Evolutionary conservation across 2,113 vertebrate species (phyloP), one percentile per base, ranked within the genome.

Genomic region (Misgurnus anguillicaudatus): DNA sequence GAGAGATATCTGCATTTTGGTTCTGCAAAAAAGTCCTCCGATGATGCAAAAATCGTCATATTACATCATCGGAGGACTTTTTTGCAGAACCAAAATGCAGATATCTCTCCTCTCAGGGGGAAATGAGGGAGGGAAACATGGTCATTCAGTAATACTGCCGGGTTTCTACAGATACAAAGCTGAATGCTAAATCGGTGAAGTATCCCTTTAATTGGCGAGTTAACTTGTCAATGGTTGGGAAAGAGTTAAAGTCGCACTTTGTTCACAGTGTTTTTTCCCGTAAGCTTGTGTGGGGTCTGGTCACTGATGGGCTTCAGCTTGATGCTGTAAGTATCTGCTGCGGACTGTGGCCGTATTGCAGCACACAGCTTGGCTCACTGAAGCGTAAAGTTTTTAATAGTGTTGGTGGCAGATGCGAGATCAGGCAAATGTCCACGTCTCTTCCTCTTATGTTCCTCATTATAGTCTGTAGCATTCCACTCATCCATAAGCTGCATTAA

Each of bases 321-420:
- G 62, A 77, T 78, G 71, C 55, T 53, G 48, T 70, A 31, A 78
- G 60, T 75, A 76, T 75, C 71, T 70, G 66, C 60, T 53, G 53
- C n/a, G 42, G 13, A 75, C 24, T 7, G 39, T 60, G n/a, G 21
- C 47, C 63, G 78, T 78, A 69, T 78, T 81, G 77, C 72, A 38
- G 53, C 63, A 36, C 75, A 62, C 58, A 61, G 36, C 72, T 83
- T 51, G 74, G 53, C 78, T 76, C 55, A 57, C 41, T 55, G 47
- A 81, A 81, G 74, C 72, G 60, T 64, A 68, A 76, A 67, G 64
- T 78, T 80, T 61, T 75, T 85, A 82, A 82, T 87, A 80, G 63
- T 60, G 67, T 78, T 73, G 70, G 79, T 62, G 63, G 82, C 67
- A 77, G 65, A 63, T 31, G 24, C 24, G 48, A 51, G 61, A 68